Base-by-base conservation (phyloP, 2,113 vertebrate species). In the Mola mola region DNA sequence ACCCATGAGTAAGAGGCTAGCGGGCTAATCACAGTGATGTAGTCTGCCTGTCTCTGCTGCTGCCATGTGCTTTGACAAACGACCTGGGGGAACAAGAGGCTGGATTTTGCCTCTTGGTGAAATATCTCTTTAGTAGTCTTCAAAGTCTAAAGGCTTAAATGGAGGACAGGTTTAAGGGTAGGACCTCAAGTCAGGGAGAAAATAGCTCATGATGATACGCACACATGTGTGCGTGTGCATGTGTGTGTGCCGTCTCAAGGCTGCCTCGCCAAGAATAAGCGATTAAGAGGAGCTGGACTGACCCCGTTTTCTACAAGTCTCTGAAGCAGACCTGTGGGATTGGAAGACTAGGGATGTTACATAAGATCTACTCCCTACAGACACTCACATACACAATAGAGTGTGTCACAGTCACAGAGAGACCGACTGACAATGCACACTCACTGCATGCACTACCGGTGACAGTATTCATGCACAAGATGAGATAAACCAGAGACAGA, bases 271-370 rank as follows among this genome's bases (percentile, higher is more conserved):
- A 63, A 51, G 70, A 75, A 75, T 25, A 69, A 62, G 63, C 20
- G 56, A 78, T 86, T 83, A 83, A 66, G 44, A 47, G 43, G 55
- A 79, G 65, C 70, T 41, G 61, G 25, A 57, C 67, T 82, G 76
- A 87, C 80, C 80, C 63, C 13, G 46, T 81, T 85, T 74, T 46
- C 60, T 64, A 37, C 20, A 8, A 26, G 56, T 79, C 77, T 76
- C 50, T 60, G 66, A 69, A 67, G 67, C 55, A 64, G 62, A 69
- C 66, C 68, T 13, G 4, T 40, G 53, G 33, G 65, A 75, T 78
- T 60, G 52, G 72, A 62, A 40, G 72, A 58, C 22, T 3, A 5
- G 41, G 9, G 22, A 51, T 50, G 66, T 83, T 84, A 78, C 83
- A 53, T 75, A 81, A 85, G 61, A 52, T 29, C 19, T 10, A 4